Evolutionary conservation across 2,797 vertebrate species (phyloP).

Genomic region (Thamnophis elegans): DNA sequence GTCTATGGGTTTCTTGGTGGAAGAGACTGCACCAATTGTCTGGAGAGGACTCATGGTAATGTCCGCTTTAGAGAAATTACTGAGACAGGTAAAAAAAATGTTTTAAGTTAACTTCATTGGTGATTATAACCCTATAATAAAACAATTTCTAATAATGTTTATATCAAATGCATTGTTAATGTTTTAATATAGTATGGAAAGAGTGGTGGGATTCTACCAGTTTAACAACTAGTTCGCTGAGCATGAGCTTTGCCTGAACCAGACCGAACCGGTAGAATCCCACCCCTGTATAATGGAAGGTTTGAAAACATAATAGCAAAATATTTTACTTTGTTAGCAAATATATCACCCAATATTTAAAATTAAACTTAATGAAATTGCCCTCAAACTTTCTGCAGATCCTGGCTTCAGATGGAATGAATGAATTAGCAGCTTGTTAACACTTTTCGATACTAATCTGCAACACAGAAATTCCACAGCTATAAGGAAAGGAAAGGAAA

Average conservation of each 20-base stretch:
- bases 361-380: neutral
- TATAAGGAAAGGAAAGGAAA: neutral
- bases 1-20: conserved; percentile 97
- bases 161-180: neutral
- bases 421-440: neutral
- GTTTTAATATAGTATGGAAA: neutral
- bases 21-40: conserved; percentile 85
- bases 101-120: neutral
- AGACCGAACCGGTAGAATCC: too few relatives aligned
- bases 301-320: neutral
- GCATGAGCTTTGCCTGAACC: too few relatives aligned
- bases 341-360: neutral
- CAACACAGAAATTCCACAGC: neutral
- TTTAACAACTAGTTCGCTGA: too few relatives aligned
- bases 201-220: too few relatives aligned
- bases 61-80: conserved; percentile 90
- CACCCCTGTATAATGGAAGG: neutral
- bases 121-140: neutral
- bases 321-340: neutral
- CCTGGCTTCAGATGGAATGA: neutral
- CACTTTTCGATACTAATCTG: neutral
- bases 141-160: neutral
- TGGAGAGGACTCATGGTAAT: conserved; percentile 98
- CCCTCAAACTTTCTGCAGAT: neutral
- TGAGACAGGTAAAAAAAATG: conserved; percentile 82